Evolutionary conservation across 2,888 invertebrate genomes (phyloP), one percentile per base, ranked within the genome.

Genomic region (Vesta saturnalis): DNA sequence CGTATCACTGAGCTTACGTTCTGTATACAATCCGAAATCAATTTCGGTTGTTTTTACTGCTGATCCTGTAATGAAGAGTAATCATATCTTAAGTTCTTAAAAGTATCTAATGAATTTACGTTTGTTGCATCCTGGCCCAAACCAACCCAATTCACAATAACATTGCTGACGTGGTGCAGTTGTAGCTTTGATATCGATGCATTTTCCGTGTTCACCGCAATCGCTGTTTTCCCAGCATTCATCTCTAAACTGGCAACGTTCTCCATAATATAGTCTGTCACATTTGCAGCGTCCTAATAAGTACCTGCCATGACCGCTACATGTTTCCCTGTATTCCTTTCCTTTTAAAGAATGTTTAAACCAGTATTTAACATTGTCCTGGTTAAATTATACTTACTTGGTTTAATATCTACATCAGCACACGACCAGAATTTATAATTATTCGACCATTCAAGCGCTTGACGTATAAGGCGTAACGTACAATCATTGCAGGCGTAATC

Each of bases 381-480:
- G 21, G 10, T 43, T 49, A 18, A n/a, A 16, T 54, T 12, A 30
- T 60, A 46, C 87, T 86, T 75, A 89, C 89, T 86, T n/a, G 83
- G 82, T 71, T 89, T 85, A 69, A 97, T 93, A 79, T 96, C 95
- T 62, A 98, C 93, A 84, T 98, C 97, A 1, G 97, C 94, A 81
- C 98, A 98, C 0, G 96, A 96, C 95, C 96, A 97, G 86, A 98
- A 97, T 71, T 92, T 86, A 84, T 97, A 97, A 77, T 87, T 89
- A 63, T 87, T 85, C 21, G 83, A 83, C 96, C 96, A 97, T 85
- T 99, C 97, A 19, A 90, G 89, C 0, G 97, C 97, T 84, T 97
- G 94, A 0, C 97, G 87, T 61, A 96, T 88, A 74, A 99, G 86
- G 68, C 97, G 90, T 43, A 99, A 86, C 0, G 96, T 95, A 83